A percentile compares a stretch with the other conserved stretches of the same genome.
Conservation (phyloP, 2,113 vertebrate genomes). For the Pongo pygmaeus region DNA sequence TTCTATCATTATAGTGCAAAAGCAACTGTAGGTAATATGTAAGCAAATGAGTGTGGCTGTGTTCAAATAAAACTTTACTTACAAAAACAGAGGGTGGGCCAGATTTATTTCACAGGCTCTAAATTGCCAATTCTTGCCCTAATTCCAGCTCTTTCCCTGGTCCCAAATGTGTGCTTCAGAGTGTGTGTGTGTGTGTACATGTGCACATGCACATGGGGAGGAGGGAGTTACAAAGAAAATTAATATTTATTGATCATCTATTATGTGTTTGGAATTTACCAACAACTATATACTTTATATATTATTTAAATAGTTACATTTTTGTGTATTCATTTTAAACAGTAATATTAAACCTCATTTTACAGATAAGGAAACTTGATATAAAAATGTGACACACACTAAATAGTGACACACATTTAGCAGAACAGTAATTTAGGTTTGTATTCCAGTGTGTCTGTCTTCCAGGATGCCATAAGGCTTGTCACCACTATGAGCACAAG, state of each 20-base stretch:
- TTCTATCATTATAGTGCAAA: background rate
- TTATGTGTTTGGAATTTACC: background rate
- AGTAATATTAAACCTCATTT: background rate
- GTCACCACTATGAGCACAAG: background rate
- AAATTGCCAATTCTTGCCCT: background rate
- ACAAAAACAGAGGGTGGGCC: background rate
- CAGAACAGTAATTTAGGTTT: background rate
- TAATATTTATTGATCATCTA: background rate
- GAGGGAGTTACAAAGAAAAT: background rate
- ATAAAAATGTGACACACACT: background rate
- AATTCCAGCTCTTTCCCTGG: background rate
- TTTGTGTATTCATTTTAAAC: background rate
- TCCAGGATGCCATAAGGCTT: background rate
- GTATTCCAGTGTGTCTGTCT: background rate
- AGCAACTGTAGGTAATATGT: background rate
- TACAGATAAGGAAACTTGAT: background rate
- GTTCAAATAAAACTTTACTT: constrained; percentile 16
- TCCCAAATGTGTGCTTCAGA: background rate
- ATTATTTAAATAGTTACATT: background rate
- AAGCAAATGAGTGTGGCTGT: background rate
- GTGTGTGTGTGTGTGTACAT: background rate
- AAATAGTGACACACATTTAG: background rate
- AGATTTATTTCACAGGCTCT: background rate
- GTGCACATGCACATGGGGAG: accelerated
- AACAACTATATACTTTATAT: background rate